Conservation (phyloP, 2,797 vertebrate genomes). For the Melanogrammus aeglefinus region DNA sequence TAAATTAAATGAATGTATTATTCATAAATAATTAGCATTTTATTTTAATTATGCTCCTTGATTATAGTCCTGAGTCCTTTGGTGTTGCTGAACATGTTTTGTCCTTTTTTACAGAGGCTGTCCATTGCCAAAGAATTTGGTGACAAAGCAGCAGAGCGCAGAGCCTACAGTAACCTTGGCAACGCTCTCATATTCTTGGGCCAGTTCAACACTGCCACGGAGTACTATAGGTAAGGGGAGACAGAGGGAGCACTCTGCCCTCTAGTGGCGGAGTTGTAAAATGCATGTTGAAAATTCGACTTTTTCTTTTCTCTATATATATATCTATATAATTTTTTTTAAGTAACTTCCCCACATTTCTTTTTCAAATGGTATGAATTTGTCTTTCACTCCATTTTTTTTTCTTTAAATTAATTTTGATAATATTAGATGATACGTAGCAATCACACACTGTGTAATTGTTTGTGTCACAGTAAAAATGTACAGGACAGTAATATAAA, state of each 20-base stretch:
- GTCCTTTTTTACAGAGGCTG: slow-evolving; percentile 78
- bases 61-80: neutral
- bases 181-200: slow-evolving; percentile 94
- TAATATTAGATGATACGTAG: too few species aligned
- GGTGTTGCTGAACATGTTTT: slow-evolving; percentile 11
- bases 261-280: slow-evolving; percentile 56
- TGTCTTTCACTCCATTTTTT: neutral
- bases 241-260: slow-evolving; percentile 48
- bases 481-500: too few species aligned
- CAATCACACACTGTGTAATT: too few species aligned
- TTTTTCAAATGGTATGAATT: neutral
- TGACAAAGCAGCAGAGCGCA: slow-evolving; percentile 90
- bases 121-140: slow-evolving; percentile 98
- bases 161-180: slow-evolving; percentile 96
- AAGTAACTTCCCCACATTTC: neutral
- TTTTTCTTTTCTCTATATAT: neutral
- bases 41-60: neutral
- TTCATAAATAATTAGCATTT: neutral
- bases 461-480: too few species aligned
- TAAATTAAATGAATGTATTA: neutral
- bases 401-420: too few species aligned
- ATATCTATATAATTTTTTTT: neutral
- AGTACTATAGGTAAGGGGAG: slow-evolving; percentile 89
- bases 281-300: slow-evolving; percentile 2
- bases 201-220: slow-evolving; percentile 87